Base-by-base conservation (phyloP, 2,797 vertebrate genomes). In the Pseudomugil gertrudae region DNA sequence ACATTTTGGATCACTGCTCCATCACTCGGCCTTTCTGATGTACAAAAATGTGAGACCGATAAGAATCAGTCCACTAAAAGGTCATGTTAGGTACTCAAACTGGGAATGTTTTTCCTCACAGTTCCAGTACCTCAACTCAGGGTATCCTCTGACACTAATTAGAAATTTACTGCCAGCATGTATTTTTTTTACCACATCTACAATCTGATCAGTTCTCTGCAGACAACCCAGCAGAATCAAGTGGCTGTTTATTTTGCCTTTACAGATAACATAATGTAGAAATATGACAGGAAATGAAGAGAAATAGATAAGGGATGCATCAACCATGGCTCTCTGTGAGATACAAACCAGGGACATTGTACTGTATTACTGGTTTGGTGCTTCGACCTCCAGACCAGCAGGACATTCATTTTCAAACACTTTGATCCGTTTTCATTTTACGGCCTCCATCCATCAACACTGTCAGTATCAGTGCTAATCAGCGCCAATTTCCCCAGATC, bases 11-110 rank as follows among this genome's bases (percentile, higher is more conserved):
- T 80, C 66, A 77, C 15, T 56, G 80, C 74, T 83, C 63, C 61
- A 57, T 54, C 0, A 3, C 54, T 48, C 72, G 72, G 70, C 73
- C 82, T 76, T 75, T 76, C 75, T 72, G 53, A 74, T 11, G 55
- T 45, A 74, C 53, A 67, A 73, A 75, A 86, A 88, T 73, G 26
- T 72, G 74, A 88, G 55, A 69, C 81, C 51, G 83, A 90, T 86
- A 89, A 66, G 74, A 74, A 90, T 88, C 80, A 65, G 70, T 63
- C 36, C 57, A 56, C 71, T 81, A 59, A 38, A 38, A 81, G 78
- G 81, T 89, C 66, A 72, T n/a, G 35, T 61, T 79, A 80, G 83
- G 75, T 68, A 72, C 35, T 63, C 60, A 60, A 21, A 53, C 38
- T 47, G 35, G 75, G 57, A 58, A 61, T 38, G 26, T 2, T 57